Base-by-base conservation (phyloP, 2,113 vertebrate species). In the Setophaga coronata region DNA sequence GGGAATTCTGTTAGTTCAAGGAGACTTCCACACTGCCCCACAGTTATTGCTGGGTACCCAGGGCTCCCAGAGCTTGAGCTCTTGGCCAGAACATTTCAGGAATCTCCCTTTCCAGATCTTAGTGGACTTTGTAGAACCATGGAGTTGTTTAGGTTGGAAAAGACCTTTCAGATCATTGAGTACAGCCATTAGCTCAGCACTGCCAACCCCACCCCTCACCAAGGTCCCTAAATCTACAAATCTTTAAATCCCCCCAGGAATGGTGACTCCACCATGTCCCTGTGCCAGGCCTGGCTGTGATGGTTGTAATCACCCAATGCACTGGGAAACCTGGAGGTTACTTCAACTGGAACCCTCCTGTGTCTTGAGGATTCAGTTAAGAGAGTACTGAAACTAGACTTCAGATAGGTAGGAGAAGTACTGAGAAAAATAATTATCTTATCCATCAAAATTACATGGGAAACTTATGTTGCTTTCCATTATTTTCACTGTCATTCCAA, bases 391-490 rank as follows among this genome's bases (percentile, higher is more conserved):
- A 95, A 54, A 47, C 43, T 84, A 69, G 28, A 28, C n/a, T 86
- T 89, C 36, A 86, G 31, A 9, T n/a, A 83, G 87, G 53, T 82
- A 87, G 42, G 38, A 82, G 18, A 47, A 47, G 21, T 51, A 47
- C 18, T 70, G 81, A 58, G 51, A 66, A 40, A 96, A 96, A 69
- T 76, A 82, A 85, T 92, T 69, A 69, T 51, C 33, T 51, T 82
- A 92, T 82, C 53, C 28, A 61, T 94, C 84, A 85, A 42, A 85
- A 69, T 28, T 76, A 51, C 3, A 5, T 70, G 21, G 16, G 45
- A 93, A 88, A 97, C 62, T 89, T 94, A 67, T 58, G 72, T 92
- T 91, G 42, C 29, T 89, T 83, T 89, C 86, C 18, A 29, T 58
- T 81, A 67, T 85, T 90, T 95, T 70, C n/a, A 29, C 31, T 95